A percentile compares a stretch with the other conserved stretches of the same genome.
These are phyloP conservation scores for Oncopodura yosiiana DNA, from an alignment of 1,140 invertebrate species.

Conservation along the genomic window DNA sequence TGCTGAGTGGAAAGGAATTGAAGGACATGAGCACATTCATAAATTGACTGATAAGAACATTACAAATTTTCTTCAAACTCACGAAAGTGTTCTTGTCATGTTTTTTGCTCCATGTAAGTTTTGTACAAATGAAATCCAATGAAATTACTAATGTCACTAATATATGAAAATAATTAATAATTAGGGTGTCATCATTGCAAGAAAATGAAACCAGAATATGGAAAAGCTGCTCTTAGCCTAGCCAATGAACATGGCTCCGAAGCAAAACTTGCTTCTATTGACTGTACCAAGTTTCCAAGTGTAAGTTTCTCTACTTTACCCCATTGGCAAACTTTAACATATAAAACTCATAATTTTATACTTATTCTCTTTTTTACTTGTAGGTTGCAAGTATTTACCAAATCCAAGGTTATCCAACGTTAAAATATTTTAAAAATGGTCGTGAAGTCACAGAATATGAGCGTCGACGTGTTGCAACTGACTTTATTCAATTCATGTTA, in stretches of 20 bases:
- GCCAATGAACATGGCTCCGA: conserved; percentile 42
- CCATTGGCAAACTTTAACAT: neutral
- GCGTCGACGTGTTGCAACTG: conserved; percentile 40
- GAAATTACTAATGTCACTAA: neutral
- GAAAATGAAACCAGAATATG: conserved; percentile 48
- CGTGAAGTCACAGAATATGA: conserved; percentile 42
- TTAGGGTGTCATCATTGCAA: conserved; percentile 55
- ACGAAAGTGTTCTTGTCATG: conserved; percentile 48
- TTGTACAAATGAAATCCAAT: conserved; percentile 1
- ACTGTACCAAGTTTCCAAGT: conserved; percentile 29
- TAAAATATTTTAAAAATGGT: conserved; percentile 42
- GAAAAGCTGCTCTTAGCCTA: conserved; percentile 44
- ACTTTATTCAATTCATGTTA: conserved; percentile 47
- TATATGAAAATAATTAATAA: neutral
- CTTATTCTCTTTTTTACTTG: neutral
- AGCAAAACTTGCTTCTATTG: conserved; percentile 38
- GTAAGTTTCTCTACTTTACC: conserved; percentile 12
- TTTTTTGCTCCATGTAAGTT: conserved; percentile 54
- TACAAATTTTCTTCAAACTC: conserved; percentile 42
- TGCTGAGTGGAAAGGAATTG: conserved; percentile 43
- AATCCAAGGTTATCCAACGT: conserved; percentile 38
- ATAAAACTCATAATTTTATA: neutral
- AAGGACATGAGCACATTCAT: conserved; percentile 43
- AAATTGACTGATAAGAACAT: conserved; percentile 47
- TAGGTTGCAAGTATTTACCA: conserved; percentile 32